Conservation (phyloP, 1,140 invertebrate genomes). For the Brachionus paranguensis region DNA sequence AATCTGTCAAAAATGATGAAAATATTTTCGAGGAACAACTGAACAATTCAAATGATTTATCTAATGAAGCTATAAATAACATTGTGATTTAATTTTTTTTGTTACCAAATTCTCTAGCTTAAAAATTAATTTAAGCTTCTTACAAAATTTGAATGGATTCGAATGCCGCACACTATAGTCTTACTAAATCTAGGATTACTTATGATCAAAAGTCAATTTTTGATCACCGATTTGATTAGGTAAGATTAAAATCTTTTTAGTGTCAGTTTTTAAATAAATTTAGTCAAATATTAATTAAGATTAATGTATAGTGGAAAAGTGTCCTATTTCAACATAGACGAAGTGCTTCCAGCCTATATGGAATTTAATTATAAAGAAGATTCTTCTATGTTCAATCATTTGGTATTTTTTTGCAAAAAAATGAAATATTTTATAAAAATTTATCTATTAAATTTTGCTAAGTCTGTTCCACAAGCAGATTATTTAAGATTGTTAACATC, state of each 20-base stretch:
- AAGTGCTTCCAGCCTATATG: conserved; percentile 12
- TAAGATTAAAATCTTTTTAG: not conserved
- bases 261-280: not conserved
- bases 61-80: not conserved
- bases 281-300: not conserved
- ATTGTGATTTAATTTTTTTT: too few species aligned
- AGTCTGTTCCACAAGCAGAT: conserved; percentile 23
- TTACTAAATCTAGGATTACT: conserved; percentile 14
- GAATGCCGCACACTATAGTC: conserved; percentile 32
- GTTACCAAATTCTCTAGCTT: not conserved
- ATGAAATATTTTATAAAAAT: too few species aligned
- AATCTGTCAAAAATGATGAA: not conserved
- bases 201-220: conserved; percentile 19
- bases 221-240: conserved; percentile 35
- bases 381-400: conserved; percentile 19
- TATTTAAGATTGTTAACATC: conserved; percentile 36
- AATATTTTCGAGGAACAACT: not conserved
- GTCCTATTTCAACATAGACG: conserved; percentile 30
- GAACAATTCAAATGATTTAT: not conserved
- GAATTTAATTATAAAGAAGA: conserved; percentile 12
- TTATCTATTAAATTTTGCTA: not conserved
- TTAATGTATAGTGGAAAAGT: conserved; percentile 30
- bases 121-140: not conserved
- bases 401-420: not conserved
- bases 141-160: conserved; percentile 32